These are phyloP conservation scores for Trisateles emortualis DNA, from an alignment of 2,888 invertebrate genomes.

Conservation along the genomic window DNA sequence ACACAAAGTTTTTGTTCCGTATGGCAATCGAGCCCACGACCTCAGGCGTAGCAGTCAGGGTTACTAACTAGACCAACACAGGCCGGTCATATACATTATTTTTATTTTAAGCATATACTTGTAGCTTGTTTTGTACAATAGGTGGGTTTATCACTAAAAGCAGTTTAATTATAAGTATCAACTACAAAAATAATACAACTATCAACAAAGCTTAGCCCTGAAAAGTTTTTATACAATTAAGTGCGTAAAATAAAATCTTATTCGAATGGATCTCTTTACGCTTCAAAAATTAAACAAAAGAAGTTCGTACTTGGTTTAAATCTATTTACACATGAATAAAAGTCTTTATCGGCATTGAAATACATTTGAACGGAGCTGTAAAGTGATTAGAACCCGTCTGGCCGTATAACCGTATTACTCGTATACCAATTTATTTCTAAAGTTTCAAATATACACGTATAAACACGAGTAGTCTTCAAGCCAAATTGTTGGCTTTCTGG, in stretches of 20 bases:
- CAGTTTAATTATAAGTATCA: slow-evolving; percentile 37
- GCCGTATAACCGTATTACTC: background rate
- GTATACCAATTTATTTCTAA: too few species aligned
- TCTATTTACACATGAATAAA: slow-evolving; percentile 11
- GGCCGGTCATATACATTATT: too few species aligned
- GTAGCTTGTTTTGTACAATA: too few species aligned
- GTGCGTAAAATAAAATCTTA: background rate
- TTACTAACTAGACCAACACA: too few species aligned
- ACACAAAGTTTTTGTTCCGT: too few species aligned
- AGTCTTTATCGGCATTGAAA: background rate
- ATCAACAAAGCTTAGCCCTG: background rate
- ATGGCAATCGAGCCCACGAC: too few species aligned
- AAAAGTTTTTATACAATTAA: background rate
- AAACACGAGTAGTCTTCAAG: too few species aligned
- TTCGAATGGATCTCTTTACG: slow-evolving; percentile 5
- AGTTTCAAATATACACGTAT: too few species aligned
- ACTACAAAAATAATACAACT: background rate
- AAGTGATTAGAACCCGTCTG: slow-evolving; percentile 1
- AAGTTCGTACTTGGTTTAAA: slow-evolving; percentile 7
- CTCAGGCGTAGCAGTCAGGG: too few species aligned
- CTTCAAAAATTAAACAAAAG: slow-evolving; percentile 12
- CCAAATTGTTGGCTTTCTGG: too few species aligned
- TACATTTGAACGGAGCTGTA: slow-evolving; percentile 5
- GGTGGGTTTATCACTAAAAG: too few species aligned
- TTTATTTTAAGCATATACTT: too few species aligned